These are phyloP conservation scores for Aquatica leii DNA, from an alignment of 2,888 invertebrate species.

Conservation along the genomic window DNA sequence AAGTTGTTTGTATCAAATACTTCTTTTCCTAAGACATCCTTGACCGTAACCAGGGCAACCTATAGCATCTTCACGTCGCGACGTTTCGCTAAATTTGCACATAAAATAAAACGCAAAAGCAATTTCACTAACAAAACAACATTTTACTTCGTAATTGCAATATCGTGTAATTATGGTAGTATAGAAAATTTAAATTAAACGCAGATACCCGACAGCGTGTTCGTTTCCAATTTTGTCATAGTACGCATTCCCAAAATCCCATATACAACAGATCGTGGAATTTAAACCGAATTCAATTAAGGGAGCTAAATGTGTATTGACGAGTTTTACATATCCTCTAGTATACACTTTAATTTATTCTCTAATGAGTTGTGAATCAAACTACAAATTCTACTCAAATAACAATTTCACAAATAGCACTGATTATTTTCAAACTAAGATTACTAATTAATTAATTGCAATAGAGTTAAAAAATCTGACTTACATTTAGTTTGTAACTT, in stretches of 20 bases:
- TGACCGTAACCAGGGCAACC: constrained; percentile 37
- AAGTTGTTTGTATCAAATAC: constrained; percentile 14
- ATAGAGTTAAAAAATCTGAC: no score
- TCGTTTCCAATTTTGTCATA: constrained; percentile 10
- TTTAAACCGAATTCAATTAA: constrained; percentile 25
- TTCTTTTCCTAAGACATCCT: constrained; percentile 25
- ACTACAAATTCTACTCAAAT: no score
- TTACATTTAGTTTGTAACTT: no score
- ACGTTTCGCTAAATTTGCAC: constrained; percentile 18
- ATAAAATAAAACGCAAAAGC: not conserved
- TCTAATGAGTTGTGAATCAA: no score
- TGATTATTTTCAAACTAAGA: no score
- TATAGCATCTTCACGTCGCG: constrained; percentile 23
- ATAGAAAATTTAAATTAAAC: not conserved
- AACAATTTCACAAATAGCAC: no score
- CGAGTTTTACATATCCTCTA: not conserved
- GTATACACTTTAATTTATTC: no score
- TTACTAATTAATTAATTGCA: no score
- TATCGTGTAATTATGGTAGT: not conserved
- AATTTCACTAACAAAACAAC: constrained; percentile 7
- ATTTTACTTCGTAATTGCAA: not conserved
- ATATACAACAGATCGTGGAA: constrained; percentile 12
- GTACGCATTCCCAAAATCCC: constrained; percentile 15
- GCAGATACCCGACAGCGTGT: not conserved
- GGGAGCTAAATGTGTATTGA: constrained; percentile 2